These are phyloP conservation scores for Drosophila neocordata DNA, from an alignment of 1,140 invertebrate species.

Conservation along the genomic window DNA sequence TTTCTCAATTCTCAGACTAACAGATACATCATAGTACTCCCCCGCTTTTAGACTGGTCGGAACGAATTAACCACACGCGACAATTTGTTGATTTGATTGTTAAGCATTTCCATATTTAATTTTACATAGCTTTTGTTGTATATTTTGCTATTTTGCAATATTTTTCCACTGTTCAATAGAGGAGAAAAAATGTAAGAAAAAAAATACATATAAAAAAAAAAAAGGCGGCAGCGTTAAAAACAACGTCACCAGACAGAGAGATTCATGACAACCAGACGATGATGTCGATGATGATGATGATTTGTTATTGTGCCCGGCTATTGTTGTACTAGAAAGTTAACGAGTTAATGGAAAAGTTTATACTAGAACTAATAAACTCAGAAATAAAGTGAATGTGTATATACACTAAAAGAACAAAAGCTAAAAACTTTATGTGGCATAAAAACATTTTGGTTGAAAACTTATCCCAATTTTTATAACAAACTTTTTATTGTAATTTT, in stretches of 20 bases:
- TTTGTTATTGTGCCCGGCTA: slow-evolving; percentile 9
- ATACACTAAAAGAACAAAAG: neutral
- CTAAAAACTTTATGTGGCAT: neutral
- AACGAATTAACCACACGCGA: slow-evolving; percentile 9
- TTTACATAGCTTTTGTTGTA: slow-evolving; percentile 10
- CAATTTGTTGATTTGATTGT: slow-evolving; percentile 10
- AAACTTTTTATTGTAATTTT: too few species aligned
- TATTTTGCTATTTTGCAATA: neutral
- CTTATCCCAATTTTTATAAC: too few species aligned
- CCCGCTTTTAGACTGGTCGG: neutral
- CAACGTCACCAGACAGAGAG: slow-evolving; percentile 20
- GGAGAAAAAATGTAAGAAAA: neutral
- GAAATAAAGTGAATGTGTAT: slow-evolving; percentile 6
- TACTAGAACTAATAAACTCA: slow-evolving; percentile 10
- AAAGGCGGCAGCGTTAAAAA: neutral
- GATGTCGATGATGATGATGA: neutral
- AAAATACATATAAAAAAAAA: neutral
- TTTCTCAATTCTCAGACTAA: slow-evolving; percentile 1
- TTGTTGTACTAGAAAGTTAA: slow-evolving; percentile 23
- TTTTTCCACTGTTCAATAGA: slow-evolving; percentile 18
- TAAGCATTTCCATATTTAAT: slow-evolving; percentile 12
- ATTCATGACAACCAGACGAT: slow-evolving; percentile 17
- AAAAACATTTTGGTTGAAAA: too few species aligned
- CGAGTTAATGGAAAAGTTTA: slow-evolving; percentile 32
- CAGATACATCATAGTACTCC: neutral